phyloP scores from a whole-genome alignment of 2,113 vertebrate species.

The Noturus placidus region DNA sequence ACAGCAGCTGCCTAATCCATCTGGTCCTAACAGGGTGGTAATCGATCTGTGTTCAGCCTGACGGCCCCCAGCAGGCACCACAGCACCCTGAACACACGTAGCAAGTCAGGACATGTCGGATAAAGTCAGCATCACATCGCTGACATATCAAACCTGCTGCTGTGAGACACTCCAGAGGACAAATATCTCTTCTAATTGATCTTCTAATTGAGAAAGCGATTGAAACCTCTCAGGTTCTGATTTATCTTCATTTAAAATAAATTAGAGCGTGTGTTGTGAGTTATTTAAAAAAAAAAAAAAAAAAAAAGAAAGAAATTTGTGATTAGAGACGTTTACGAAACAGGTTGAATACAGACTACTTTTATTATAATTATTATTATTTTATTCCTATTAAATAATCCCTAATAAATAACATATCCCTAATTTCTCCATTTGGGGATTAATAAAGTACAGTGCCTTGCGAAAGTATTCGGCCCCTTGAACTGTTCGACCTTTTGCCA shows the following conservation, averaged over 20 bases:
- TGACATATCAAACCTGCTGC: slow-evolving; percentile 33
- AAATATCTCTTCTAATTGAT: too few species aligned
- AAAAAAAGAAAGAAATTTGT: neutral
- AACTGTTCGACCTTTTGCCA: too few species aligned
- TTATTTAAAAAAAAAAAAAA: neutral
- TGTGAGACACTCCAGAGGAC: neutral
- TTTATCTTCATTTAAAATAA: neutral
- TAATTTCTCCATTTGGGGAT: too few species aligned
- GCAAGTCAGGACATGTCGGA: slow-evolving; percentile 36
- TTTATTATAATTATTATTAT: too few species aligned
- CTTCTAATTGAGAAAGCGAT: neutral
- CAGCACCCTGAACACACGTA: neutral
- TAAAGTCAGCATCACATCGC: slow-evolving; percentile 40
- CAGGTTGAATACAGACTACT: too few species aligned
- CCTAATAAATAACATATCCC: too few species aligned
- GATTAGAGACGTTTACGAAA: too few species aligned
- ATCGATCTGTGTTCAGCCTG: slow-evolving; percentile 55
- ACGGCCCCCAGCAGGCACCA: neutral
- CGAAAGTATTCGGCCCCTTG: too few species aligned
- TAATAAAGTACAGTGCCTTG: too few species aligned
- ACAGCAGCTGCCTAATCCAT: slow-evolving; percentile 61
- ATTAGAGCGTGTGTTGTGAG: neutral
- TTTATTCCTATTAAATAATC: too few species aligned
- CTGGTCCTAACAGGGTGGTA: slow-evolving; percentile 57
- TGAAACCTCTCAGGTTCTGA: neutral